Base-by-base conservation (phyloP, 1,140 invertebrate genomes). In the Melitaea cinxia region DNA sequence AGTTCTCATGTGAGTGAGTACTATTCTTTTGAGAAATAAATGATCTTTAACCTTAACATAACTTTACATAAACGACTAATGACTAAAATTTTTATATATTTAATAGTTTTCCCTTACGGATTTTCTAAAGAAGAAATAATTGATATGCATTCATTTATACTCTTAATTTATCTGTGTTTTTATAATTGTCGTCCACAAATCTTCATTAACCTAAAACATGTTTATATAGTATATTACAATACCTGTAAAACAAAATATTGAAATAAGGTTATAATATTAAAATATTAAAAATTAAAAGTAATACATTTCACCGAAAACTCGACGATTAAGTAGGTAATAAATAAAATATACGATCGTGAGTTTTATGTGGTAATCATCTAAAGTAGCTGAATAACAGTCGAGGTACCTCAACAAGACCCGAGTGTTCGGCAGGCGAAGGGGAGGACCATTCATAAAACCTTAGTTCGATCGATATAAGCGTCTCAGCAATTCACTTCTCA, bases 381-480 rank as follows among this genome's bases (percentile, higher is more conserved):
- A 65, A 65, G 62, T 65, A 57, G 62, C 62, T 57, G 62, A 57
- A 65, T 57, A 62, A 15, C 14, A n/a, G 17, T 42, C 17, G 49
- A 61, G 63, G 60, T 62, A 59, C 63, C 37, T 47, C 23, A 52
- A 50, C 59, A 42, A 56, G 26, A 17, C 26, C 49, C 37, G n/a
- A 47, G 47, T 52, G 49, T 26, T 50, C 53, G 15, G 37, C n/a
- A 52, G 53, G 54, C 59, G 42, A 54, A 63, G 68, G 55, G 66
- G 66, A 59, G 72, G 70, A 72, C 76, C 84, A 87, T 87, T 87
- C 84, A 87, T 83, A 85, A 83, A 83, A 85, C 80, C n/a, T 75
- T 68, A 79, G 69, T 70, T 52, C 71, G 84, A 85, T 87, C 84
- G 81, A 87, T 87, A 87, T 70, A 63, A 71, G 63, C 70, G 67